A percentile compares a stretch with the other conserved stretches of the same genome.
Conservation (phyloP, 2,797 vertebrate genomes). For the Siniperca scherzeri region DNA sequence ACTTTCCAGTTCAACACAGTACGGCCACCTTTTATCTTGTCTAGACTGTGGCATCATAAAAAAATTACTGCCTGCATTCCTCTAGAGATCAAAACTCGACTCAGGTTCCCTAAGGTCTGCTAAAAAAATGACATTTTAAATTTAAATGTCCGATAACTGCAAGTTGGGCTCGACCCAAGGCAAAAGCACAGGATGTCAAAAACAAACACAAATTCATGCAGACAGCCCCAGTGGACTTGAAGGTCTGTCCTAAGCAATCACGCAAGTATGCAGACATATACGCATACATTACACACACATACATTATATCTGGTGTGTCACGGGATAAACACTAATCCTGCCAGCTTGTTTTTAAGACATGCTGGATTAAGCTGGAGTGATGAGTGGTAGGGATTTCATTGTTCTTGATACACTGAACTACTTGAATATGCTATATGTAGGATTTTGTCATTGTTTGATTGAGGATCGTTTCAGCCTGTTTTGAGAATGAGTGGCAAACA, state of each 20-base stretch:
- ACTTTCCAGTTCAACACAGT: constrained; percentile 36
- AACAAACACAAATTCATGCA: constrained; percentile 45
- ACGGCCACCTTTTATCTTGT: constrained; percentile 61
- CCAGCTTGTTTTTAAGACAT: constrained; percentile 52
- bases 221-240: constrained; percentile 21
- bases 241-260: constrained; percentile 22
- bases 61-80: constrained; percentile 22
- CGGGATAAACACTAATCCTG: constrained; percentile 61
- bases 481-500: constrained; percentile 8
- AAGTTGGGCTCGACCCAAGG: constrained; percentile 23
- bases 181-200: constrained; percentile 32
- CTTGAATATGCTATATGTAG: constrained; percentile 44
- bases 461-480: constrained; percentile 26
- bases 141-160: constrained; percentile 47
- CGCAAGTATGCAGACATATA: constrained; percentile 35
- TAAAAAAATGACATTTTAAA: constrained; percentile 52
- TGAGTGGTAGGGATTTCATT: constrained; percentile 65
- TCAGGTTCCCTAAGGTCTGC: constrained; percentile 25
- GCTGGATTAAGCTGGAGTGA: constrained; percentile 61
- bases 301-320: constrained; percentile 43
- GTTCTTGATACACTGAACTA: constrained; percentile 34
- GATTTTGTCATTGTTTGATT: constrained; percentile 43
- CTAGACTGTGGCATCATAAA: constrained; percentile 59
- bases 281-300: constrained; percentile 35
- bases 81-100: constrained; percentile 46